Percentiles rank a stretch among this genome's conserved stretches.
These are phyloP conservation scores for Hylaeus volcanicus DNA, from an alignment of 1,140 invertebrate genomes.

Conservation along the genomic window DNA sequence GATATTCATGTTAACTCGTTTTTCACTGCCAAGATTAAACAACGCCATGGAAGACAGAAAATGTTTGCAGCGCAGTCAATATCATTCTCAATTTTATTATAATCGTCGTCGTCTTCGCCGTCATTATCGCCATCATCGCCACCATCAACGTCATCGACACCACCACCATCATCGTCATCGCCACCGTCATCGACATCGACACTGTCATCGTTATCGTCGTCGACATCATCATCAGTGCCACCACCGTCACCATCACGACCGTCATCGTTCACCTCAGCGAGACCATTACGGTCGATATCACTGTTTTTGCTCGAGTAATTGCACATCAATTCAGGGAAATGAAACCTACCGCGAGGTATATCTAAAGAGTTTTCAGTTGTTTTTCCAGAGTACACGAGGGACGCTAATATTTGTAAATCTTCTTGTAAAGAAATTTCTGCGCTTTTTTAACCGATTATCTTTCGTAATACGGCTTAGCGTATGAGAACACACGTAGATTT, in stretches of 20 bases:
- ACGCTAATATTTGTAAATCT: constrained; percentile 70
- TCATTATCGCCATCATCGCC: constrained; percentile 9
- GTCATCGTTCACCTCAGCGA: constrained; percentile 46
- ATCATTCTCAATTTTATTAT: constrained; percentile 47
- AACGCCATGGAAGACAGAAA: constrained; percentile 65
- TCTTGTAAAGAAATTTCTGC: constrained; percentile 72
- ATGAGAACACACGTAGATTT: constrained; percentile 26
- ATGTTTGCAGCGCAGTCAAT: constrained; percentile 68
- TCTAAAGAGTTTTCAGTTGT: constrained; percentile 50
- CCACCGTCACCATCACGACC: constrained; percentile 30
- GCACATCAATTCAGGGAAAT: constrained; percentile 41
- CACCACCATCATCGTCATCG: constrained; percentile 60
- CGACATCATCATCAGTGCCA: constrained; percentile 38
- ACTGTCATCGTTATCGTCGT: constrained; percentile 33
- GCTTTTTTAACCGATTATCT: constrained; percentile 68
- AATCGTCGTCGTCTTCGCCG: constrained; percentile 33
- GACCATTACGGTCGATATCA: constrained; percentile 51
- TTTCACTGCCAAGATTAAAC: constrained; percentile 71
- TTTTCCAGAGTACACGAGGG: constrained; percentile 59
- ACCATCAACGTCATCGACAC: constrained; percentile 31
- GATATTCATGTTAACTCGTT: constrained; percentile 59
- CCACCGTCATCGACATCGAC: constrained; percentile 40
- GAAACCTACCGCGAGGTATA: constrained; percentile 44
- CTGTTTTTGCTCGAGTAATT: constrained; percentile 54
- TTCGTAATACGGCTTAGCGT: constrained; percentile 42